A percentile compares a stretch with the other conserved stretches of the same genome.
Conservation (phyloP, 2,888 invertebrate genomes). For the Drosophila picticornis region DNA sequence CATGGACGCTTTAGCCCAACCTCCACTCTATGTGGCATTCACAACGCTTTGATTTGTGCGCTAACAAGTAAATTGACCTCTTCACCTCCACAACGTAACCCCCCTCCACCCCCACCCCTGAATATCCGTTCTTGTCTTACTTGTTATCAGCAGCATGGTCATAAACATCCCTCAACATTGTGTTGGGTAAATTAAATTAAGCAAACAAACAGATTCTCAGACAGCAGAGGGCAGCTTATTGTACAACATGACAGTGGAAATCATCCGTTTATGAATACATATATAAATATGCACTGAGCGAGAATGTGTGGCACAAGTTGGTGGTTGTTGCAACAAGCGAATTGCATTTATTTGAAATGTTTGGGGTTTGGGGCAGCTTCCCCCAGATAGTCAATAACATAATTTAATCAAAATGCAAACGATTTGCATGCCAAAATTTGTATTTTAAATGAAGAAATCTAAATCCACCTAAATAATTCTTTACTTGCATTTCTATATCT, state of each 20-base stretch:
- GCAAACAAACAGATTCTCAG: slow-evolving; percentile 62
- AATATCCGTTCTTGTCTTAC: background rate
- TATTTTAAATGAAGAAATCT: background rate
- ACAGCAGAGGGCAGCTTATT: slow-evolving; percentile 51
- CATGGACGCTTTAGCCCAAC: background rate
- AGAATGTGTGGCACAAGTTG: slow-evolving; percentile 5
- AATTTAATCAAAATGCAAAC: background rate
- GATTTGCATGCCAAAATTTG: background rate
- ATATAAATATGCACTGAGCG: slow-evolving; percentile 32
- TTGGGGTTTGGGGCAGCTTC: rapidly evolving
- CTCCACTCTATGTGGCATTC: slow-evolving; percentile 37
- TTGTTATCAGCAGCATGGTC: slow-evolving; percentile 46
- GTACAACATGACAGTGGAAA: slow-evolving; percentile 50
- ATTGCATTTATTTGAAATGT: background rate
- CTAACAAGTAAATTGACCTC: slow-evolving; percentile 72
- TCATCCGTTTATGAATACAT: slow-evolving; percentile 53
- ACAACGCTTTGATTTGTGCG: slow-evolving; percentile 59
- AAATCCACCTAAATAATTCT: background rate
- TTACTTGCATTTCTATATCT: background rate
- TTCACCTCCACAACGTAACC: slow-evolving; percentile 2
- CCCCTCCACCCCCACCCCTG: background rate
- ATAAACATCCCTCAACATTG: slow-evolving; percentile 57
- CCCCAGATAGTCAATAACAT: background rate
- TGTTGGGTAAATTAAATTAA: slow-evolving; percentile 74
- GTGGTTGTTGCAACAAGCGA: background rate